phyloP scores from a whole-genome alignment of 2,113 vertebrate genomes.

The Aegotheles bennettii region DNA sequence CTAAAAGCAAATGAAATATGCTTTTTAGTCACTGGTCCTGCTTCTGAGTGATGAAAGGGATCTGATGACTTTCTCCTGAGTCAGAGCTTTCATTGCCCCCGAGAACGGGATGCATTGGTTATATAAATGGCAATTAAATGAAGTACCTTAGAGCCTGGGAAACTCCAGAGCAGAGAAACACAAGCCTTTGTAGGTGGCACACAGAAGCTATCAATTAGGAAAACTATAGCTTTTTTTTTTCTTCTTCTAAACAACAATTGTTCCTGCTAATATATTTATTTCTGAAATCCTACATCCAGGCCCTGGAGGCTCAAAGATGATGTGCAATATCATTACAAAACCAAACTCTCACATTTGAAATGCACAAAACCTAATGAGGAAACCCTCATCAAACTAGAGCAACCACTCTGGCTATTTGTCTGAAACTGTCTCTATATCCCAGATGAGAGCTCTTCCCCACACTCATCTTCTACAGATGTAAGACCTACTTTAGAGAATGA shows the following conservation, averaged over 20 bases:
- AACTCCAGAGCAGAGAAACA: conserved; percentile 23
- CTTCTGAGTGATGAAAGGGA: conserved; percentile 15
- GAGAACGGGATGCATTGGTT: conserved; percentile 36
- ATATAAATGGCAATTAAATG: conserved; percentile 46
- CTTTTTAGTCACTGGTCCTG: conserved; percentile 10
- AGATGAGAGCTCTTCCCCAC: conserved; percentile 10
- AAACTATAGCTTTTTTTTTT: background rate
- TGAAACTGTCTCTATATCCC: conserved; percentile 20
- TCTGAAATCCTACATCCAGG: conserved; percentile 6
- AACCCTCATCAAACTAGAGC: conserved; percentile 41
- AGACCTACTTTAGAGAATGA: conserved; percentile 45
- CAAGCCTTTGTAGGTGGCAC: conserved; percentile 14
- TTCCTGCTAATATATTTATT: conserved; percentile 33
- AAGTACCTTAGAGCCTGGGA: conserved; percentile 39
- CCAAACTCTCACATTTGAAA: conserved; percentile 12
- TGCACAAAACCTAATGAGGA: conserved; percentile 26
- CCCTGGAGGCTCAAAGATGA: background rate
- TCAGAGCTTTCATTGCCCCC: conserved; percentile 37
- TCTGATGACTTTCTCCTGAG: conserved; percentile 49
- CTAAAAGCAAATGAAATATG: conserved; percentile 20
- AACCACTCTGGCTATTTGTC: conserved; percentile 5
- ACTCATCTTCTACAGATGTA: conserved; percentile 6
- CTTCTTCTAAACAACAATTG: background rate
- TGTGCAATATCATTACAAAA: conserved; percentile 7
- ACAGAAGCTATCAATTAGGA: background rate